Evolutionary conservation across 2,888 invertebrate species (phyloP).

Genomic region (Sericinus montela): DNA sequence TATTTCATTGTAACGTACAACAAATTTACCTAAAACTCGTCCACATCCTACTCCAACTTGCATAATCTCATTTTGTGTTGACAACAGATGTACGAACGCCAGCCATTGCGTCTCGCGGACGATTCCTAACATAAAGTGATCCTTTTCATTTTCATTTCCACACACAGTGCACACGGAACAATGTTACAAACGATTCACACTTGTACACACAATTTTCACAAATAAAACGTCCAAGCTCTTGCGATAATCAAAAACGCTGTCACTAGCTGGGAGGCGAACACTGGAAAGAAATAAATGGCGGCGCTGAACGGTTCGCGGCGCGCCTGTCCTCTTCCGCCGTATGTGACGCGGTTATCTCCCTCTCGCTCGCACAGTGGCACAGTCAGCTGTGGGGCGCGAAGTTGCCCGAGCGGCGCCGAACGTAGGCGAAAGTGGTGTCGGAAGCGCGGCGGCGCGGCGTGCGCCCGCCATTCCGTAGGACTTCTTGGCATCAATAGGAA

Average conservation of each 20-base stretch:
- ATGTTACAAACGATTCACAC: conserved; percentile 50
- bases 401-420: conserved; percentile 57
- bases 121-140: conserved; percentile 32
- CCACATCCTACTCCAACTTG: conserved; percentile 71
- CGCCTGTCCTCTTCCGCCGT: conserved; percentile 36
- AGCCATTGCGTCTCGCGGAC: conserved; percentile 55
- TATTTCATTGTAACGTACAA: conserved; percentile 23
- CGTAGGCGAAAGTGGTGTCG: conserved; percentile 70
- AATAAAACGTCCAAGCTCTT: conserved; percentile 59
- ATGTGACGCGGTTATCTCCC: conserved; percentile 24
- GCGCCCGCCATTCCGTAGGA: conserved; percentile 30
- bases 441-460: conserved; percentile 53
- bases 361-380: conserved; percentile 52
- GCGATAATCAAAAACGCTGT: conserved; percentile 64
- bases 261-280: conserved; percentile 66
- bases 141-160: conserved; percentile 42
- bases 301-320: conserved; percentile 55
- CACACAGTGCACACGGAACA: conserved; percentile 41
- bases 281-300: conserved; percentile 75
- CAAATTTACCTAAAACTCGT: conserved; percentile 67
- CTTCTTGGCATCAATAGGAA: conserved; percentile 30
- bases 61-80: conserved; percentile 75
- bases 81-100: conserved; percentile 65
- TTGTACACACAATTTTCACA: conserved; percentile 64
- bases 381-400: conserved; percentile 76